These are phyloP conservation scores for Leucozona laternaria DNA, from an alignment of 2,888 invertebrate genomes.

Conservation along the genomic window DNA sequence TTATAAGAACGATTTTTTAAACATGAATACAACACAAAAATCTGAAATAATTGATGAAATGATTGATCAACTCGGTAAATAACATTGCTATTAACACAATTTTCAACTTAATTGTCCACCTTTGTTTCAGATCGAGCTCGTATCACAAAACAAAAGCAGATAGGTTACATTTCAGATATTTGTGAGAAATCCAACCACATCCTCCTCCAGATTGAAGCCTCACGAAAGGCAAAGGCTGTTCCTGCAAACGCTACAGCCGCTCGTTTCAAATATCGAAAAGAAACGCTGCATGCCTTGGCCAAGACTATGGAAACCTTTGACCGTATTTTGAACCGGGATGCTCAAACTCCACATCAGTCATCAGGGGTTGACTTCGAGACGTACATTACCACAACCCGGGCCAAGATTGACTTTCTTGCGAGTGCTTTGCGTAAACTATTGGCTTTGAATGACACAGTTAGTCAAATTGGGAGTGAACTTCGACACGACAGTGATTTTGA, in stretches of 20 bases:
- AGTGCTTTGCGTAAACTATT: slow-evolving; percentile 80
- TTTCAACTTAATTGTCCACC: neutral
- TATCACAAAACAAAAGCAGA: slow-evolving; percentile 74
- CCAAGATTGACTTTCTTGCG: slow-evolving; percentile 78
- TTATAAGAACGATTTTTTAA: slow-evolving; percentile 1
- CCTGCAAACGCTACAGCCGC: slow-evolving; percentile 13
- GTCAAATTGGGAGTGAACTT: slow-evolving; percentile 68
- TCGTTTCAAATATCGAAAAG: slow-evolving; percentile 77
- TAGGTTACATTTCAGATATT: slow-evolving; percentile 78
- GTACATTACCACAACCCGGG: slow-evolving; percentile 41
- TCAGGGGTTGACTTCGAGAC: slow-evolving; percentile 71
- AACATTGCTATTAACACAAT: neutral
- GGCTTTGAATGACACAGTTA: slow-evolving; percentile 78
- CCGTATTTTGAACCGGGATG: slow-evolving; percentile 34
- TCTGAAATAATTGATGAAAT: slow-evolving; percentile 68
- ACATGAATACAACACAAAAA: slow-evolving; percentile 68
- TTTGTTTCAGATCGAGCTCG: slow-evolving; percentile 36
- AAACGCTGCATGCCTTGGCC: slow-evolving; percentile 77
- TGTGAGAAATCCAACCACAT: slow-evolving; percentile 81
- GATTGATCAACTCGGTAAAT: slow-evolving; percentile 78
- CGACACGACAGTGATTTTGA: slow-evolving; percentile 47
- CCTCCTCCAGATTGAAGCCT: slow-evolving; percentile 80
- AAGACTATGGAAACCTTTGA: slow-evolving; percentile 77
- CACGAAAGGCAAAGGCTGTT: slow-evolving; percentile 55
- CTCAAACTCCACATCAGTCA: slow-evolving; percentile 5